Base-by-base conservation (phyloP, 2,113 vertebrate species). In the Leptosomus discolor region DNA sequence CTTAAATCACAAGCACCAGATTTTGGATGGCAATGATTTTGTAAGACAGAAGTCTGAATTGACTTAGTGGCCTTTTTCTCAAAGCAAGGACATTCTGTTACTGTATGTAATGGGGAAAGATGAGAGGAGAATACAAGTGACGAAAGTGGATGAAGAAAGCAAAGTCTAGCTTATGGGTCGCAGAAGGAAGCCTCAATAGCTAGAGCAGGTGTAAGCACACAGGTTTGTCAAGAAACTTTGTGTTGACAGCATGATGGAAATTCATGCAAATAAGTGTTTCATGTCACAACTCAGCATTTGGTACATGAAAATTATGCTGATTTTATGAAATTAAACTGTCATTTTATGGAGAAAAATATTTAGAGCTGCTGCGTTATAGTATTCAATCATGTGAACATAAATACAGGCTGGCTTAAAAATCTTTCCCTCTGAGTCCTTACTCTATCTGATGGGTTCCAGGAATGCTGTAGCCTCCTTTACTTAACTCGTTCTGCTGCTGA, bases 311-410 rank as follows among this genome's bases (percentile, higher is more conserved):
- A 85, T 95, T 78, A 90, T 50, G 50, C 45, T 71, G 70, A 88
- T 88, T 79, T 76, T 76, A 68, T 83, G 58, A 80, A 96, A 96
- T 83, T 95, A 93, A 96, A 39, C 53, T 95, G 78, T 85, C 90
- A 73, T 73, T 92, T 96, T 61, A 61, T 39, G 20, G 23, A 85
- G 48, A 83, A 22, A 88, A 95, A 85, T 92, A 90, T 85, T 95
- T 95, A 76, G 41, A 73, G 29, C n/a, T 83, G 45, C 29, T 63
- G 11, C 34, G 27, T 64, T 85, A 14, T 8, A 32, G 37, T 39
- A 26, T 27, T 91, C 54, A 83, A 17, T 87, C 83, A 85, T 34
- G 5, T 46, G 39, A 85, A 41, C 27, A 0, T 53, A 53, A 63
- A 22, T 60, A 68, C 63, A 53, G 13, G 6, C 8, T 69, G 70